Evolutionary conservation across 2,113 vertebrate species (phyloP).

Genomic region (Perognathus longimembris): DNA sequence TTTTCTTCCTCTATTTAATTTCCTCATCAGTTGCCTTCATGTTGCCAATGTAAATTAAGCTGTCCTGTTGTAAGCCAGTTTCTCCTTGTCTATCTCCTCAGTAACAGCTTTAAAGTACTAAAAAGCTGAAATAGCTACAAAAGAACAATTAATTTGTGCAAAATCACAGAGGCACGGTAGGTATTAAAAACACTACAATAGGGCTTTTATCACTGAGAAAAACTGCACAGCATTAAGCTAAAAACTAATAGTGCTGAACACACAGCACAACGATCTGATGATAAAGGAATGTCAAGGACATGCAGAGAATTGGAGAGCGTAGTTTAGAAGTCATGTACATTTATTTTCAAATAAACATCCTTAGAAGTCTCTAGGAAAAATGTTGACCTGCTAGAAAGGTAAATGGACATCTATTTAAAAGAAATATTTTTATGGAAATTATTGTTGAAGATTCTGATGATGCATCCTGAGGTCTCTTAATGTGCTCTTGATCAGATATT

Average conservation of each 20-base stretch:
- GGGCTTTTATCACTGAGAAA: constrained; percentile 76
- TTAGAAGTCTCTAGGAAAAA: constrained; percentile 32
- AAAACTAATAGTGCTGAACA: constrained; percentile 78
- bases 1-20: constrained; percentile 67
- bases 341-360: constrained; percentile 60
- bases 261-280: constrained; percentile 61
- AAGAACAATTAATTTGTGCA: constrained; percentile 83
- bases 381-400: constrained; percentile 37
- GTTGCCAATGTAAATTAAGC: constrained; percentile 78
- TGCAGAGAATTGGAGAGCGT: constrained; percentile 25
- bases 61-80: constrained; percentile 70
- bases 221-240: constrained; percentile 78
- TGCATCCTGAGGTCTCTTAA: background rate
- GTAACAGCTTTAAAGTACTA: constrained; percentile 78
- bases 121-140: constrained; percentile 82
- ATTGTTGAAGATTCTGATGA: constrained; percentile 38
- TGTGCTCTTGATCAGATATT: constrained; percentile 35
- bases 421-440: constrained; percentile 63
- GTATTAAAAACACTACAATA: constrained; percentile 81
- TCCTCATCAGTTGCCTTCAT: constrained; percentile 74
- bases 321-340: constrained; percentile 51
- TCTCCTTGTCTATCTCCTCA: constrained; percentile 75
- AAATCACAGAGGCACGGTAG: constrained; percentile 81
- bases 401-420: constrained; percentile 55
- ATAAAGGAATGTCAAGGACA: constrained; percentile 79